These are phyloP conservation scores for Lophotriccus pileatus DNA, from an alignment of 2,797 vertebrate genomes.

Conservation along the genomic window DNA sequence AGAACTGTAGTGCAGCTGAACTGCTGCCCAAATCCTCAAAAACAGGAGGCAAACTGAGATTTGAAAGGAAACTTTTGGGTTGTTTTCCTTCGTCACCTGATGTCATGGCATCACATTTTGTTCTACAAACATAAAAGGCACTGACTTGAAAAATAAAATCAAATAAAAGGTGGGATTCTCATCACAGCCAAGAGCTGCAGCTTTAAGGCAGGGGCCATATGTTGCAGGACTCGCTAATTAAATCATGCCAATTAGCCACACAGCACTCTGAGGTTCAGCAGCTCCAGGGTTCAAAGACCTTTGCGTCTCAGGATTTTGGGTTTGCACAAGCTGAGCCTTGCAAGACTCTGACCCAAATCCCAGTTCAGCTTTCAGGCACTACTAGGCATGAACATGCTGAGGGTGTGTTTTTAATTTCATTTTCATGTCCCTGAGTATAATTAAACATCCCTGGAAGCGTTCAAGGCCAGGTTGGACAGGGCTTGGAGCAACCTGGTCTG, in stretches of 20 bases:
- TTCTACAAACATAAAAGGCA: not conserved
- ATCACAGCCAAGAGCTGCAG: not conserved
- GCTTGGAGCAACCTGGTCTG: not conserved
- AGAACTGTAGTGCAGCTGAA: not conserved
- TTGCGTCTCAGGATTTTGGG: not conserved
- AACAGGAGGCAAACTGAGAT: not conserved
- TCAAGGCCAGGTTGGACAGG: not conserved
- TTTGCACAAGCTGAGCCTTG: not conserved
- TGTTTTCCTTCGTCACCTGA: not conserved
- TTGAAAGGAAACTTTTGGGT: not conserved
- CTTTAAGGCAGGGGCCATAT: not conserved
- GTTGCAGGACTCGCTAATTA: not conserved
- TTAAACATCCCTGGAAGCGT: not conserved
- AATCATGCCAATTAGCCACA: not conserved
- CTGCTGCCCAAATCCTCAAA: not conserved
- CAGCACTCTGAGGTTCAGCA: not conserved
- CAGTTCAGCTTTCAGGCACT: not conserved
- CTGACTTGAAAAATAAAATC: not conserved
- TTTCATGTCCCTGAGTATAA: not conserved
- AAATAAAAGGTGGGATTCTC: not conserved
- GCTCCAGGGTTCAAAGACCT: not conserved
- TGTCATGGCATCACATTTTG: fast-evolving
- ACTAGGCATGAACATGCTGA: fast-evolving
- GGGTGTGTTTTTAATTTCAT: not conserved
- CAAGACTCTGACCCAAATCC: not conserved